phyloP scores from a whole-genome alignment of 2,888 invertebrate species.

The Tortricodes alternella region DNA sequence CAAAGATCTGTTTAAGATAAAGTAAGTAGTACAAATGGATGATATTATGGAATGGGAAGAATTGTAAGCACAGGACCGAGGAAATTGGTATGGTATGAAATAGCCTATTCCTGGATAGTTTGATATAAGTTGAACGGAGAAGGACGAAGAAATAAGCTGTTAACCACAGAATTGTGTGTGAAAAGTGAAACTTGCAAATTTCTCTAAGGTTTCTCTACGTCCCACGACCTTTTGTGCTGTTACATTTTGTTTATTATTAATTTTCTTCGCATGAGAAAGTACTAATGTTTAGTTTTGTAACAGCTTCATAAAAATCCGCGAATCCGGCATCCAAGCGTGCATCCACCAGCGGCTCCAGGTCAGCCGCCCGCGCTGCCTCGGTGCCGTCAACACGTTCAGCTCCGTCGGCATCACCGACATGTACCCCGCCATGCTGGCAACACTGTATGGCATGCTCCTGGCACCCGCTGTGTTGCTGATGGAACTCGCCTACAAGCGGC shows the following conservation, averaged over 20 bases:
- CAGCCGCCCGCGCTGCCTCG: constrained; percentile 82
- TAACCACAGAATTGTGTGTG: no score
- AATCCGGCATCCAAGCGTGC: constrained; percentile 77
- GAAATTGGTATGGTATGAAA: no score
- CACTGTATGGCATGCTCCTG: constrained; percentile 70
- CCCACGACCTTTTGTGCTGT: no score
- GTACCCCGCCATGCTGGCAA: constrained; percentile 77
- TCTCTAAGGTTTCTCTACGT: no score
- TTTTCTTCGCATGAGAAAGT: no score
- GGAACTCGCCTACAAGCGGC: constrained; percentile 58
- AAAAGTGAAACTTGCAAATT: no score
- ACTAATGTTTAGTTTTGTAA: neutral
- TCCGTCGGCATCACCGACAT: constrained; percentile 84
- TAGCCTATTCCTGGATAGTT: no score
- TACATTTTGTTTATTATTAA: neutral
- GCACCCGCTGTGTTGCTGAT: constrained; percentile 64
- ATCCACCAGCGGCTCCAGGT: constrained; percentile 83
- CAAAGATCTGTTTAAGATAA: constrained; percentile 80
- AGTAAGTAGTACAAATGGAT: constrained; percentile 56
- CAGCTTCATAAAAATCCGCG: constrained; percentile 75
- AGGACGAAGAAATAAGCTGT: no score
- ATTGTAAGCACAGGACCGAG: neutral
- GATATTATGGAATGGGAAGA: constrained; percentile 20
- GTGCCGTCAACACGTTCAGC: constrained; percentile 81
- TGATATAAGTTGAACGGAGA: no score